A percentile compares a stretch with the other conserved stretches of the same genome.
These are phyloP conservation scores for Prolemur simus DNA, from an alignment of 2,113 vertebrate species.

Conservation along the genomic window DNA sequence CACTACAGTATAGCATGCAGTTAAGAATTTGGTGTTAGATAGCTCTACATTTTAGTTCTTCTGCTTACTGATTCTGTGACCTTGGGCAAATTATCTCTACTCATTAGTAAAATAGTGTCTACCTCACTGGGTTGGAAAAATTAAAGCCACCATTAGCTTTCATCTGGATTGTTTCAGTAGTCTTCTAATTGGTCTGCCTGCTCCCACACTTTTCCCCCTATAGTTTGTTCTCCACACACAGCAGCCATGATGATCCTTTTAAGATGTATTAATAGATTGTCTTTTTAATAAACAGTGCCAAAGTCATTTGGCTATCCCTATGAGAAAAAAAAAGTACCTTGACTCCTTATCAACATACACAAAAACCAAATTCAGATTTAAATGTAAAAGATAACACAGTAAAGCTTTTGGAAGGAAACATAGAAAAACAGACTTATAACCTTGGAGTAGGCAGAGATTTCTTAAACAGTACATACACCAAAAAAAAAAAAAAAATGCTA, in stretches of 20 bases:
- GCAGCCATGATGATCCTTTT: not conserved
- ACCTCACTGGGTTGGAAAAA: not conserved
- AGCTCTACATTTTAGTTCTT: not conserved
- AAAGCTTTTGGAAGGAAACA: not conserved
- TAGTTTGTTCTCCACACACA: not conserved
- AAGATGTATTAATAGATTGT: not conserved
- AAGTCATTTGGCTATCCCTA: not conserved
- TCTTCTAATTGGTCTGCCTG: not conserved
- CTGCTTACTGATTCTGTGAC: not conserved
- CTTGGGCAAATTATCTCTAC: not conserved
- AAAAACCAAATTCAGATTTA: constrained; percentile 18
- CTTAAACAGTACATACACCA: not conserved
- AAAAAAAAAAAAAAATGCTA: not conserved
- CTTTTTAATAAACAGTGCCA: not conserved
- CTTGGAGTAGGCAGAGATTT: not conserved
- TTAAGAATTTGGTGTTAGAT: constrained; percentile 28
- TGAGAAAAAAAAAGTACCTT: not conserved
- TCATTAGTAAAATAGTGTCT: not conserved
- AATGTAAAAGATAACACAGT: not conserved
- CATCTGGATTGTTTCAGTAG: not conserved
- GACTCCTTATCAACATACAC: not conserved
- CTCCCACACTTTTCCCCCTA: not conserved
- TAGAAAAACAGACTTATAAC: not conserved
- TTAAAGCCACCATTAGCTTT: not conserved
- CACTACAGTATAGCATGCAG: not conserved